Conservation (phyloP, 1,140 invertebrate species). For the Rhynchophorus ferrugineus region DNA sequence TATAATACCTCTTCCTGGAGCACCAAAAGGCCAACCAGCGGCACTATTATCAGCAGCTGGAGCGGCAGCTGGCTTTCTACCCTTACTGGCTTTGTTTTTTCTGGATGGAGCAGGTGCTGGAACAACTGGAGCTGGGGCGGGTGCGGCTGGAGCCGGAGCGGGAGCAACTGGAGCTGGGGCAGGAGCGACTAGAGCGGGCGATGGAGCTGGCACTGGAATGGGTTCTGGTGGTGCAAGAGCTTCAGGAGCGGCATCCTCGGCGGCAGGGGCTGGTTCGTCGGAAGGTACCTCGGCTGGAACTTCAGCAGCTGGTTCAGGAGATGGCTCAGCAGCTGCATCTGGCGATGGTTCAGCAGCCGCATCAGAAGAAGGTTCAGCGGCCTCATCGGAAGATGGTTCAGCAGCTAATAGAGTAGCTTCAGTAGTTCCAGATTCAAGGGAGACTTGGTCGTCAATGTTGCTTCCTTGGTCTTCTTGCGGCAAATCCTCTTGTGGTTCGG, state of each 20-base stretch:
- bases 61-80: constrained; percentile 6
- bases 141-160: too few relatives aligned
- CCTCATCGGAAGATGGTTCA: too few relatives aligned
- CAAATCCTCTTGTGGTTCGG: constrained; percentile 4
- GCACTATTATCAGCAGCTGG: constrained; percentile 27
- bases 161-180: too few relatives aligned
- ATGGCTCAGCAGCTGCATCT: too few relatives aligned
- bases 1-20: constrained; percentile 10
- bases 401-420: constrained; percentile 2
- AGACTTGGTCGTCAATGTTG: constrained; percentile 12
- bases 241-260: too few relatives aligned
- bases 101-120: neutral
- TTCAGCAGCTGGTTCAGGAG: too few relatives aligned
- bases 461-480: neutral
- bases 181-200: too few relatives aligned
- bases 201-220: too few relatives aligned
- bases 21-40: constrained; percentile 32
- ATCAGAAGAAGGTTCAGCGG: neutral
- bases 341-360: constrained; percentile 2
- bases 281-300: too few relatives aligned
- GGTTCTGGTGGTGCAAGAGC: too few relatives aligned
- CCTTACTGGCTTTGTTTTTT: constrained; percentile 10
- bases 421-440: constrained; percentile 9
- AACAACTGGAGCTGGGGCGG: too few relatives aligned
- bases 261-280: too few relatives aligned